Conservation (phyloP, 2,888 invertebrate species). For the Lissonota sp. region DNA sequence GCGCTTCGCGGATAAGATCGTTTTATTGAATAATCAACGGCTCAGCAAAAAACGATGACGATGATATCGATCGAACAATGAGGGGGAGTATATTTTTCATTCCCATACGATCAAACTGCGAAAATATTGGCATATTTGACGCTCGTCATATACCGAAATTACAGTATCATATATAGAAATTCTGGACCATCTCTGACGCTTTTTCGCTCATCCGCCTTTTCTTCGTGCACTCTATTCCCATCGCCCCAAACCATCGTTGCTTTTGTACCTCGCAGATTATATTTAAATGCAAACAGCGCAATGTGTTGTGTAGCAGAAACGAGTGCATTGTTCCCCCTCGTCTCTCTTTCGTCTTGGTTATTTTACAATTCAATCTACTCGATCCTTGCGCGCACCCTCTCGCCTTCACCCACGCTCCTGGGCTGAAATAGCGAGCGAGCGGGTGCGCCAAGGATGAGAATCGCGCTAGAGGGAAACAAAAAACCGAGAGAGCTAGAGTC, state of each 20-base stretch:
- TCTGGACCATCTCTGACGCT: neutral
- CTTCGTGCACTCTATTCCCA: neutral
- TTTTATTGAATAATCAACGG: no score
- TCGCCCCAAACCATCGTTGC: neutral
- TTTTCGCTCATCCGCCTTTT: neutral
- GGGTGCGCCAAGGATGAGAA: no score
- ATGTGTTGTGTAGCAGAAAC: constrained; percentile 77
- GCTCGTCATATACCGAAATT: no score
- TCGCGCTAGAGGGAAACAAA: constrained; percentile 16
- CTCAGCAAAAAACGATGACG: no score
- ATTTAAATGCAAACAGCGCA: constrained; percentile 82
- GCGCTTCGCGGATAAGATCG: no score
- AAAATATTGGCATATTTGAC: no score
- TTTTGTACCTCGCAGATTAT: constrained; percentile 77
- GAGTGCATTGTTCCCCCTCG: constrained; percentile 78
- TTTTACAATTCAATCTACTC: constrained; percentile 82
- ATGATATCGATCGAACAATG: no score
- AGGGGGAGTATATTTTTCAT: no score
- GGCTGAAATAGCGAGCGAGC: constrained; percentile 7
- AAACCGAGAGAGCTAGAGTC: neutral
- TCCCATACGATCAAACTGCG: no score
- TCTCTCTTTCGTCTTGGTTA: constrained; percentile 75
- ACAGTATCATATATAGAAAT: no score
- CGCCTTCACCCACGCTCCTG: constrained; percentile 3
- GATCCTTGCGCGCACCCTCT: constrained; percentile 37